Evolutionary conservation across 2,888 invertebrate species (phyloP).

Genomic region (Antheraea assamensis): DNA sequence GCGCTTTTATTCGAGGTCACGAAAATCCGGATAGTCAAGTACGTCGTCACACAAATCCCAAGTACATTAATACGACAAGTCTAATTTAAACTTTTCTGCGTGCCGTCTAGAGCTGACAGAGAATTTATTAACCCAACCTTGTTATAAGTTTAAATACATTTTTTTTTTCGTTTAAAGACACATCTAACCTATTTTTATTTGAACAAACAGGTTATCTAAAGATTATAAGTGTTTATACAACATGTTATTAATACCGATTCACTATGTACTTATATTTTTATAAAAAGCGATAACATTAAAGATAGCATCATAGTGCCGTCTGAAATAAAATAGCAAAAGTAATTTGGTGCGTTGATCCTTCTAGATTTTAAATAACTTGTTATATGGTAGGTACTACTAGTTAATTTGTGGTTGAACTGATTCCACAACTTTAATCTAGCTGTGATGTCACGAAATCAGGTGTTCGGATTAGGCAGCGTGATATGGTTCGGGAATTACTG

Average conservation of each 20-base stretch:
- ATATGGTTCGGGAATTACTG: no score
- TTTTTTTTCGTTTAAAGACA: slow-evolving; percentile 25
- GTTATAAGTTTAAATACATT: slow-evolving; percentile 36
- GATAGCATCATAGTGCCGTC: background rate
- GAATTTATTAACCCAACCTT: slow-evolving; percentile 40
- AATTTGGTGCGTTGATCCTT: background rate
- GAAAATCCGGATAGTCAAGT: slow-evolving; percentile 28
- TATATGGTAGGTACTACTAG: background rate
- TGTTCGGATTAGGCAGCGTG: no score
- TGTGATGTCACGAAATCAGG: no score
- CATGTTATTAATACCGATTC: background rate
- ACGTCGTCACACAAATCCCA: slow-evolving; percentile 32
- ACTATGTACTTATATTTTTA: background rate
- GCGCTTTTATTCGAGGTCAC: slow-evolving; percentile 23
- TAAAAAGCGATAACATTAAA: background rate
- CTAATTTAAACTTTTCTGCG: slow-evolving; percentile 42
- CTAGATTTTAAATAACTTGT: background rate
- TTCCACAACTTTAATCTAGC: no score
- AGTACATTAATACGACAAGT: slow-evolving; percentile 39
- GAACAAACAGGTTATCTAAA: background rate
- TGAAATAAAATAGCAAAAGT: slow-evolving; percentile 5
- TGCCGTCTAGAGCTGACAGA: slow-evolving; percentile 36
- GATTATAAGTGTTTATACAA: slow-evolving; percentile 9
- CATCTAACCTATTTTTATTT: slow-evolving; percentile 16
- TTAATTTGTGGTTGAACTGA: no score